A percentile compares a stretch with the other conserved stretches of the same genome.
phyloP scores from a whole-genome alignment of 2,113 vertebrate genomes.

The Aegithalos caudatus region DNA sequence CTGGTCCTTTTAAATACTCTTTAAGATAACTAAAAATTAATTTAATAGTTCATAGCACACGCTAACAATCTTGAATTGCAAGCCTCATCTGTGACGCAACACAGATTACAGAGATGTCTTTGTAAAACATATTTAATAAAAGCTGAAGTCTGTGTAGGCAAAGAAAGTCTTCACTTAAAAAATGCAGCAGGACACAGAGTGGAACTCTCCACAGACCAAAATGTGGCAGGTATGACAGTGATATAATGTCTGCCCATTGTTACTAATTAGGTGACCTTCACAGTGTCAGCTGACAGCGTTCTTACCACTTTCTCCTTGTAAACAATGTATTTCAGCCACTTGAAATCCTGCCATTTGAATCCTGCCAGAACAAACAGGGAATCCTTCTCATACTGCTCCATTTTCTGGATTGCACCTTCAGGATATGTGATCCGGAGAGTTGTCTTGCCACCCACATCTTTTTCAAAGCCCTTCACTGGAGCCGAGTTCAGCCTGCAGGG shows the following conservation, averaged over 20 bases:
- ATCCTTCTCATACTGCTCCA: conserved; percentile 88
- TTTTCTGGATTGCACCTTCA: conserved; percentile 93
- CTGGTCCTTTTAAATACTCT: neutral
- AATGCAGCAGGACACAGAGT: neutral
- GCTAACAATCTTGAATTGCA: neutral
- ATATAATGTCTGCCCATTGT: neutral
- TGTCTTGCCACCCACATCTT: conserved; percentile 94
- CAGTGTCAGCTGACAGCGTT: neutral
- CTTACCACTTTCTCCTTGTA: conserved; percentile 96
- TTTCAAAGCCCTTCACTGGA: conserved; percentile 87
- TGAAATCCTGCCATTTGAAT: conserved; percentile 97
- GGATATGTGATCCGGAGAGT: conserved; percentile 97
- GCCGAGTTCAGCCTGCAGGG: conserved; percentile 89
- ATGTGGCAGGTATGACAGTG: neutral
- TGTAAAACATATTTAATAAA: neutral
- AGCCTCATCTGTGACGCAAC: neutral
- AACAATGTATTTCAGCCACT: conserved; percentile 95
- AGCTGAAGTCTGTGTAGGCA: neutral
- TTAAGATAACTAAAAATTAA: neutral
- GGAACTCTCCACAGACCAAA: neutral
- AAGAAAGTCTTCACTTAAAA: neutral
- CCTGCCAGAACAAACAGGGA: conserved; percentile 95
- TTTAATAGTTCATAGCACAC: neutral
- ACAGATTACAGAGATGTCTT: neutral
- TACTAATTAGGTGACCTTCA: neutral